Base-by-base conservation (phyloP, 2,113 vertebrate genomes). In the Chauna torquata region DNA sequence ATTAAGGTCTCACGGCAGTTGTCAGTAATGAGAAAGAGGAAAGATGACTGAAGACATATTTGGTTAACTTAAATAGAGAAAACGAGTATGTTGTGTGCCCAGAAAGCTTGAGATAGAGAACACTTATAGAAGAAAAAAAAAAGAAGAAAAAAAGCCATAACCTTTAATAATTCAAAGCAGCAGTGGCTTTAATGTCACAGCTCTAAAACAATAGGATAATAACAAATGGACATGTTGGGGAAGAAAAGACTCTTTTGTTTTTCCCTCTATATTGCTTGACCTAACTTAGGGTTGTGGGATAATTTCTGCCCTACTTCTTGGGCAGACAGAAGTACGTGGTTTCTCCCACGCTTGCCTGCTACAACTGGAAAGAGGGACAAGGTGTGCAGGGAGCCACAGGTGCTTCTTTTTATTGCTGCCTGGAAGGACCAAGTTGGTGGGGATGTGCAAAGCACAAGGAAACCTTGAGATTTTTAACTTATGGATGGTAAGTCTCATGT, bases 321-420 rank as follows among this genome's bases (percentile, higher is more conserved):
- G 42, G 11, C 15, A 69, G 44, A 12, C 3, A 71, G 57, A 57
- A 7, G 9, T 16, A n/a, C 0, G 1, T 3, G 24, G 15, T 8
- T 74, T 16, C 11, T 12, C 4, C 5, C 8, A 22, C 7, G 3
- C 8, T 66, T 28, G 3, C 16, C n/a, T 75, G 8, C 32, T 42
- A 14, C 6, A 24, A 9, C 50, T 57, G 36, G 30, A 82, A 92
- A 81, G 55, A 65, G 50, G 11, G 13, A 20, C 18, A 64, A 27
- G 34, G 8, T 24, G 22, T 15, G 4, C 0, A 2, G 50, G 30
- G 36, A 71, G n/a, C 4, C 19, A 24, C 12, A 45, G 11, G 11
- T 28, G 40, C 9, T 62, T 11, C 22, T 54, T 58, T 66, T 34
- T 28, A 1, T 69, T 42, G 20, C 11, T 55, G 54, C 20, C n/a